Base-by-base conservation (phyloP, 2,113 vertebrate species). In the Alexandromys fortis region DNA sequence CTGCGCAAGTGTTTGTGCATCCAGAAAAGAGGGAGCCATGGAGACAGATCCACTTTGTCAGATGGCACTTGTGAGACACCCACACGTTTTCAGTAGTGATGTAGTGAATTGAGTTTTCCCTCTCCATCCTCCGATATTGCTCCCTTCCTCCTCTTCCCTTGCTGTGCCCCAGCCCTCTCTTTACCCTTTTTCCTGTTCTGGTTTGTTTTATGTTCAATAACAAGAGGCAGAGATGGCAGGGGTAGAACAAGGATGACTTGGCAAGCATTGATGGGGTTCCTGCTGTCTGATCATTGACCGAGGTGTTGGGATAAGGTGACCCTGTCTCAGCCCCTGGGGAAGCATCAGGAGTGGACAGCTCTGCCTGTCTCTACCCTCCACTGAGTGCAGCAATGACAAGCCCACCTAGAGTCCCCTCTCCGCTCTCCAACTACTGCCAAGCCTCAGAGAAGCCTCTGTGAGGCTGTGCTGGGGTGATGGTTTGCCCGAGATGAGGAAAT, bases 181-280 rank as follows among this genome's bases (percentile, higher is more conserved):
- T 35, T 9, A 42, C 22, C 45, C 6, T 22, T 22, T 2, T n/a
- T 17, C 28, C 3, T 42, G 28, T 1, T 33, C 72, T 8, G 1
- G 1, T 35, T 5, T 12, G 1, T 7, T 19, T 79, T 13, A 0
- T 5, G 30, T 24, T 58, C 14, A 24, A 2, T 65, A 24, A 28
- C 24, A 0, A 10, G 21, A 4, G 47, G 33, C 58, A 3, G 35
- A 19, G 21, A 1, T 7, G 68, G 7, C 16, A 1, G 65, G 8
- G 0, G 0, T 21, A 83, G 76, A 7, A 0, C 4, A 2, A 0
- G 38, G 38, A 1, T 7, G 5, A 0, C 89, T 30, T 5, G 24
- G 47, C 28, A 21, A 0, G 2, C 17, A 0, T 21, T 42, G 0
- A 8, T 0, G 2, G 21, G 0, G 4, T 30, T 7, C 68, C 42